Evolutionary conservation across 2,888 invertebrate genomes (phyloP).

Genomic region (Melipona beecheii): DNA sequence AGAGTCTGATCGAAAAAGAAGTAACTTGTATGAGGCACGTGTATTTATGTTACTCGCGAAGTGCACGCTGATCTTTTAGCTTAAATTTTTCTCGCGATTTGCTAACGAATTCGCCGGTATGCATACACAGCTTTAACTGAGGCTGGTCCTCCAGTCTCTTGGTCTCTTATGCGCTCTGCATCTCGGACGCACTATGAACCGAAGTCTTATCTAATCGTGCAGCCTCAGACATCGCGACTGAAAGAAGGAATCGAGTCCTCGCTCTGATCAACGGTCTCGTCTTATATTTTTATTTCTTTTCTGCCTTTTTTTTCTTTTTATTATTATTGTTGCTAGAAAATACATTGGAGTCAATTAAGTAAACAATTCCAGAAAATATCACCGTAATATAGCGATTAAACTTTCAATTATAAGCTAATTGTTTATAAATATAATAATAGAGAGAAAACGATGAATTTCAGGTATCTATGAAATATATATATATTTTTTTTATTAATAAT

Average conservation of each 20-base stretch:
- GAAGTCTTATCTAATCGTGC: constrained; percentile 81
- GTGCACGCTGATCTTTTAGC: not conserved
- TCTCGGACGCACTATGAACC: constrained; percentile 83
- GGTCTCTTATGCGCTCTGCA: constrained; percentile 82
- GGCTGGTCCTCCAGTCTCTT: constrained; percentile 72
- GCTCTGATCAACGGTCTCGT: constrained; percentile 44
- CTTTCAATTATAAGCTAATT: not conserved
- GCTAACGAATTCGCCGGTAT: constrained; percentile 68
- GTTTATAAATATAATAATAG: not conserved
- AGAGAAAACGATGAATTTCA: not conserved
- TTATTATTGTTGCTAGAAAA: constrained; percentile 1
- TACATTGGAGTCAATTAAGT: not conserved
- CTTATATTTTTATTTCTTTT: constrained; percentile 20
- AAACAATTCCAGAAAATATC: not conserved
- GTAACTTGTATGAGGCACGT: constrained; percentile 4
- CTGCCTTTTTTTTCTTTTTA: not conserved
- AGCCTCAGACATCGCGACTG: constrained; percentile 70
- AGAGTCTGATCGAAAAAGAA: not conserved
- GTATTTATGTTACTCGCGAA: constrained; percentile 2
- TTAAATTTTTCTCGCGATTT: not conserved
- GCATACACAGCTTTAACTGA: constrained; percentile 80
- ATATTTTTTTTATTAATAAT: not conserved
- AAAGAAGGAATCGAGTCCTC: constrained; percentile 70
- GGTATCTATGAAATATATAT: not conserved
- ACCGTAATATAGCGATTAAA: not conserved